These are phyloP conservation scores for Ginglymostoma cirratum DNA, from an alignment of 2,113 vertebrate genomes.

Conservation along the genomic window DNA sequence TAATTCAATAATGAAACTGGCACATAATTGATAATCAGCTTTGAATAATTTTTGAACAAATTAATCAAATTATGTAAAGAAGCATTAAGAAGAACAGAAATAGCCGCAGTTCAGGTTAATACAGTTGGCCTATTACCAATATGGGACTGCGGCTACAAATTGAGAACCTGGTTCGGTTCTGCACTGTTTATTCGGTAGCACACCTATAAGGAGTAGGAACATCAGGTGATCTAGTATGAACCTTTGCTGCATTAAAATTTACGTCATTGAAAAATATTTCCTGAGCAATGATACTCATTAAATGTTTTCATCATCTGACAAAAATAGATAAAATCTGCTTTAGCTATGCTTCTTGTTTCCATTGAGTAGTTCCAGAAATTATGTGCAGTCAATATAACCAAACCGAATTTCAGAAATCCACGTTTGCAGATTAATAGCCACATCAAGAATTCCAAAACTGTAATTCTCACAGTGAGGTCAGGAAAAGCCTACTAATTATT, in stretches of 20 bases:
- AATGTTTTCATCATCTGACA: neutral
- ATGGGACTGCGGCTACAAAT: neutral
- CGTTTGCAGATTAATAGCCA: neutral
- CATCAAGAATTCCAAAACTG: neutral
- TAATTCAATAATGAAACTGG: neutral
- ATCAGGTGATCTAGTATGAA: neutral
- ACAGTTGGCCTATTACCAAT: neutral
- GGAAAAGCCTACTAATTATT: neutral
- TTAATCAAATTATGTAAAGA: neutral
- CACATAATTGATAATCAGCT: neutral
- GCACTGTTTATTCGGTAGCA: neutral
- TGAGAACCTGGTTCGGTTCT: neutral
- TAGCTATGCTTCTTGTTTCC: neutral
- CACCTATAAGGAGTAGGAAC: neutral
- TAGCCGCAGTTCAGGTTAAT: neutral
- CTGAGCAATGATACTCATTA: neutral
- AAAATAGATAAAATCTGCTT: neutral
- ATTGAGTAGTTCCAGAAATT: neutral
- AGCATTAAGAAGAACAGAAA: neutral
- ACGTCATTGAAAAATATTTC: neutral
- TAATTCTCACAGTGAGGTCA: neutral
- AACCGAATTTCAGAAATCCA: neutral
- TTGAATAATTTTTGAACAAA: neutral
- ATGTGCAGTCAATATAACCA: neutral
- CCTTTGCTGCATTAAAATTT: neutral